These are phyloP conservation scores for Steatocranus sp. DNA, from an alignment of 2,797 vertebrate genomes.

Conservation along the genomic window DNA sequence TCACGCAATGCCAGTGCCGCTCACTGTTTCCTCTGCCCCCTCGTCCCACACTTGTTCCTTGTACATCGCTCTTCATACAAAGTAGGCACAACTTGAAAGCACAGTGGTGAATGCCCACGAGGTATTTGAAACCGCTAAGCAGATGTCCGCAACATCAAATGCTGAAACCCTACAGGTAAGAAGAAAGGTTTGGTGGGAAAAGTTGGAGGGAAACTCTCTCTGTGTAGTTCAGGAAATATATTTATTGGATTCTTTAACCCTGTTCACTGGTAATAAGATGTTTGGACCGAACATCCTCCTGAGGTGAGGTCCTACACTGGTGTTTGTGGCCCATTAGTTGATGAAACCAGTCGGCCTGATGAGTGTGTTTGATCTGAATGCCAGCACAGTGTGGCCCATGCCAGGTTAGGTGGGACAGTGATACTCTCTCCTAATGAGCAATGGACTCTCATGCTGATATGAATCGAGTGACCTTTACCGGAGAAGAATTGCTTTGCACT, in stretches of 20 bases:
- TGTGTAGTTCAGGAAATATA: neutral
- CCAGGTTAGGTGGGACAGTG: slow-evolving; percentile 31
- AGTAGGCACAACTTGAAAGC: slow-evolving; percentile 11
- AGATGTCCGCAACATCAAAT: slow-evolving; percentile 20
- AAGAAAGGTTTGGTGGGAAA: neutral
- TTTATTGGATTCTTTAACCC: neutral
- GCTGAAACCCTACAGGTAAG: slow-evolving; percentile 2
- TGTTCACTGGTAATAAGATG: neutral
- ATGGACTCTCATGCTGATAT: slow-evolving; percentile 47
- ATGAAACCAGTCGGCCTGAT: slow-evolving; percentile 35
- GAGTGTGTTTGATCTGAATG: slow-evolving; percentile 60
- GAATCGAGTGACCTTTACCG: slow-evolving; percentile 63
- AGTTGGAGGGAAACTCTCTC: neutral
- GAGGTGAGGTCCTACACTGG: slow-evolving; percentile 1
- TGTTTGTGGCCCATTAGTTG: slow-evolving; percentile 30
- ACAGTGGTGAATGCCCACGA: slow-evolving; percentile 23
- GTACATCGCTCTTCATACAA: slow-evolving; percentile 3
- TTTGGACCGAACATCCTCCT: neutral
- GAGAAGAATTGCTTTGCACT: slow-evolving; percentile 48
- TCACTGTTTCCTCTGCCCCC: neutral
- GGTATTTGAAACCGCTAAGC: slow-evolving; percentile 8
- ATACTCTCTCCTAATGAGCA: slow-evolving; percentile 54
- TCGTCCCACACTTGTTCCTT: neutral
- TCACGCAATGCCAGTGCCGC: neutral
- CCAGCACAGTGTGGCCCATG: slow-evolving; percentile 22